These are phyloP conservation scores for Sus scrofa DNA, from an alignment of 2,113 vertebrate genomes.

Conservation along the genomic window T2T-Sscrofa CM000814.6:37523001-37523500, in stretches of 20 bases:
- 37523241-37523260: neutral
- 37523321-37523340: neutral
- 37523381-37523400: neutral
- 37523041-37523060: no score
- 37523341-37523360: neutral
- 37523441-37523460: neutral
- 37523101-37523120: neutral
- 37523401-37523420: neutral
- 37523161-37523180: neutral
- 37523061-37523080: fast-evolving
- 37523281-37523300: neutral
- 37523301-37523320: neutral
- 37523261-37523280: neutral
- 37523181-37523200: no score
- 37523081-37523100: fast-evolving
- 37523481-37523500: neutral
- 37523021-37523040: no score
- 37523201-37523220: fast-evolving
- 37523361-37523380: neutral
- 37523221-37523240: fast-evolving
- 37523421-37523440: neutral
- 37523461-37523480: fast-evolving
- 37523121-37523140: neutral
- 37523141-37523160: neutral
- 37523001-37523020: no score